These are phyloP conservation scores for Hyles lineata DNA, from an alignment of 2,888 invertebrate species.

Conservation along the genomic window DNA sequence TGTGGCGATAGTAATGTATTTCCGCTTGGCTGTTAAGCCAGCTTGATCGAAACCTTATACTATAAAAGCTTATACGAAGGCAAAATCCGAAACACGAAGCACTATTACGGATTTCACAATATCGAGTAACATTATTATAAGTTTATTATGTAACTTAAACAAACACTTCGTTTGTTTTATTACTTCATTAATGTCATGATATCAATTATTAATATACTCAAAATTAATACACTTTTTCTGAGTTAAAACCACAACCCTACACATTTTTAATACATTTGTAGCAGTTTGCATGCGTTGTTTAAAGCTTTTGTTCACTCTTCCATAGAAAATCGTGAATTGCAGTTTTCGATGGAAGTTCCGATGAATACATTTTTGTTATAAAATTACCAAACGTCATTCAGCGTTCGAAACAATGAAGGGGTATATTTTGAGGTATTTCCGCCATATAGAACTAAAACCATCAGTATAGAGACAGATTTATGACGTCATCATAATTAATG, in stretches of 20 bases:
- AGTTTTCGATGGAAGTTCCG: background rate
- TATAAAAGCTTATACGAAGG: too few species aligned
- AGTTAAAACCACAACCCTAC: background rate
- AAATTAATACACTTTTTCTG: too few species aligned
- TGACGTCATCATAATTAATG: background rate
- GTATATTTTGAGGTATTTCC: background rate
- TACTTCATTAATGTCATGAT: too few species aligned
- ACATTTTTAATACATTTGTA: background rate
- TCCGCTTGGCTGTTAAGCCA: too few species aligned
- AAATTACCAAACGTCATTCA: background rate
- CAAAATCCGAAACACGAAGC: too few species aligned
- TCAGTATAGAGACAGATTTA: background rate
- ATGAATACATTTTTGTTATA: background rate
- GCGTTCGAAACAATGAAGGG: background rate
- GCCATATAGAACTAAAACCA: background rate
- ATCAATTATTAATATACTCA: too few species aligned
- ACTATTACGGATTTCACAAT: too few species aligned
- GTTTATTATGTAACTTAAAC: too few species aligned
- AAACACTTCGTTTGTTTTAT: too few species aligned
- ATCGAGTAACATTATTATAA: too few species aligned
- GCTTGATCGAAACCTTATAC: too few species aligned
- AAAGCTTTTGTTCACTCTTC: background rate
- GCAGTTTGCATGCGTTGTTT: background rate
- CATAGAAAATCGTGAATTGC: background rate
- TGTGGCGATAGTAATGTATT: too few species aligned